These are phyloP conservation scores for Neotoxoptera formosana DNA, from an alignment of 1,140 invertebrate genomes.

Conservation along the genomic window DNA sequence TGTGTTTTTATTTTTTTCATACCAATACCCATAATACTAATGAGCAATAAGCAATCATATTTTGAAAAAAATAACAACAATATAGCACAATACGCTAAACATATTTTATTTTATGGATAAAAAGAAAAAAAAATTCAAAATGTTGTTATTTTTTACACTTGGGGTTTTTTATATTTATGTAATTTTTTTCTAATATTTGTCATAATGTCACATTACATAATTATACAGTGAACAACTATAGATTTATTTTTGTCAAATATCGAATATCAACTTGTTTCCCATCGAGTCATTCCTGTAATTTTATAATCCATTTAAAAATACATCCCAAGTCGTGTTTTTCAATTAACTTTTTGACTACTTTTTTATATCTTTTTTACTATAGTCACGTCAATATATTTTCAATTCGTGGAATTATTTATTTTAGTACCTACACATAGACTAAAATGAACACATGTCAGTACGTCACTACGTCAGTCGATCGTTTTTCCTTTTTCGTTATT, in stretches of 20 bases:
- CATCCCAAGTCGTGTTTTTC: not conserved
- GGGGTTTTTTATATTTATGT: not conserved
- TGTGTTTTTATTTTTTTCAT: not conserved
- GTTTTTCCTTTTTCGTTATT: not conserved
- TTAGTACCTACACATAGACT: not conserved
- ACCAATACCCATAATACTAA: not conserved
- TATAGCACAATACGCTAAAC: not conserved
- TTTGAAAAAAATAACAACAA: not conserved
- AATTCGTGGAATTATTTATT: not conserved
- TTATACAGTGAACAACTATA: not conserved
- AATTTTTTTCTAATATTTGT: not conserved
- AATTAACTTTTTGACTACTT: not conserved
- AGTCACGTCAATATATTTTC: not conserved
- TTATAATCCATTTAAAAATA: not conserved
- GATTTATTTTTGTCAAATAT: not conserved
- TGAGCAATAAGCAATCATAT: not conserved
- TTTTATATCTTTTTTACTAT: not conserved
- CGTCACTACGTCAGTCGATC: not conserved
- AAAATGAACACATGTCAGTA: not conserved
- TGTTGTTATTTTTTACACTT: not conserved
- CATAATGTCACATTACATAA: not conserved
- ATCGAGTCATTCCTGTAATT: not conserved
- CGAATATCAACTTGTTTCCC: not conserved
- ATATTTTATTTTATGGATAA: not conserved
- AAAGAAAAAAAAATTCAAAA: not conserved